Evolutionary conservation across 2,113 vertebrate genomes (phyloP).

Genomic region (Eretmodus cyanostictus): DNA sequence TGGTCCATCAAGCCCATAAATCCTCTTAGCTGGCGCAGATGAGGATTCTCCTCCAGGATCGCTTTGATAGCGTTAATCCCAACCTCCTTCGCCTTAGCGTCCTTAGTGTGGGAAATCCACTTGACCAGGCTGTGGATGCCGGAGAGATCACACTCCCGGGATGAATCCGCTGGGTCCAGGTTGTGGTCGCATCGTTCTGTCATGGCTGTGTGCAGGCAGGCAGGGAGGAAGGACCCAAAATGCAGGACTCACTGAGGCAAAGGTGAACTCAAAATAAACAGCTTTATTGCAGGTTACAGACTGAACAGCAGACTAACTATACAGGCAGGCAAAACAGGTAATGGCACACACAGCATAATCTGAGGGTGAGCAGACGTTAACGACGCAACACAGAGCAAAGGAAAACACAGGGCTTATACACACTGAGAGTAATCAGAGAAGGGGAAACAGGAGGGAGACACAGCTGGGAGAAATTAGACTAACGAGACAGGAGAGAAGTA

Average conservation of each 20-base stretch:
- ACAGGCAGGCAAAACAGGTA: not conserved
- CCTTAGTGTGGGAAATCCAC: not conserved
- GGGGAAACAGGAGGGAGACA: not conserved
- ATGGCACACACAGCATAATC: fast-evolving
- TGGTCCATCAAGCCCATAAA: not conserved
- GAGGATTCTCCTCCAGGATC: not conserved
- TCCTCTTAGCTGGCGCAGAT: not conserved
- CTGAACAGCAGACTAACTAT: no score
- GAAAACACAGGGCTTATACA: not conserved
- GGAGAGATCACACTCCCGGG: no score
- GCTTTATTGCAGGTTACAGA: no score
- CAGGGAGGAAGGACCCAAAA: no score
- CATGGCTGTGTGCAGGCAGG: no score
- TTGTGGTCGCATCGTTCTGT: no score
- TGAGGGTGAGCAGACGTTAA: not conserved
- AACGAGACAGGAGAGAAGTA: not conserved
- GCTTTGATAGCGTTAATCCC: not conserved
- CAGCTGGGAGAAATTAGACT: not conserved
- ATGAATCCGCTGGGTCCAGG: no score
- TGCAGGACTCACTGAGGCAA: no score
- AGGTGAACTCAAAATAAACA: no score
- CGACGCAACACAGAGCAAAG: not conserved
- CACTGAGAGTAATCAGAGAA: not conserved
- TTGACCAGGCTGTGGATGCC: no score
- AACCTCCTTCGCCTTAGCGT: not conserved